Conservation (phyloP, 2,113 vertebrate species). For the Centrocercus urophasianus region DNA sequence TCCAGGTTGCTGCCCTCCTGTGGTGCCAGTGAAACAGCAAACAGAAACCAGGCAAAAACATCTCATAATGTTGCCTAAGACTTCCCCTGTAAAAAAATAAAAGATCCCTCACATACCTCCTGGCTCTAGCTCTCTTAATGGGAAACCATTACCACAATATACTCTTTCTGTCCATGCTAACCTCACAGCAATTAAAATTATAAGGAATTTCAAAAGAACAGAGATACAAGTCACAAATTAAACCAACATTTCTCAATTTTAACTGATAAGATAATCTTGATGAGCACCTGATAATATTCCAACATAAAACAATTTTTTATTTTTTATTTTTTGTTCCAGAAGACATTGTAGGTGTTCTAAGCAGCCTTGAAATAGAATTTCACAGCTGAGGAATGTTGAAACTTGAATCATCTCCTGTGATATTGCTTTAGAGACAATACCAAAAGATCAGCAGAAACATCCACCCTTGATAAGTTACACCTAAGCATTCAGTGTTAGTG, state of each 20-base stretch:
- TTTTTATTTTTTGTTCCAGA: neutral
- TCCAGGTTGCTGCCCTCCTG: neutral
- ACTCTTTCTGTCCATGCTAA: neutral
- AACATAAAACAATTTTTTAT: neutral
- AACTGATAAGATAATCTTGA: neutral
- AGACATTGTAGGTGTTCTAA: neutral
- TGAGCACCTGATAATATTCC: neutral
- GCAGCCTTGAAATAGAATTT: neutral
- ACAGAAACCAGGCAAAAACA: neutral
- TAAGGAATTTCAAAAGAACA: neutral
- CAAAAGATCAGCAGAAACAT: neutral
- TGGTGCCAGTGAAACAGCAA: neutral
- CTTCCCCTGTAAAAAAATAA: neutral
- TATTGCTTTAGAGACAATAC: neutral
- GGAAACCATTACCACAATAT: neutral
- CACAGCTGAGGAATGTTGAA: neutral
- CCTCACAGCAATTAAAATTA: neutral
- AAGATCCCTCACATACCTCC: rapidly evolving
- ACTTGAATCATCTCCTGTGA: neutral
- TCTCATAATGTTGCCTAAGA: neutral
- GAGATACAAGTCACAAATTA: neutral
- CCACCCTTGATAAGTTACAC: neutral
- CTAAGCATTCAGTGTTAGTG: neutral
- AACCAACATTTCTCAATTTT: neutral
- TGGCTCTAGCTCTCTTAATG: neutral